These are phyloP conservation scores for Fabriciana adippe DNA, from an alignment of 2,888 invertebrate genomes.

Conservation along the genomic window DNA sequence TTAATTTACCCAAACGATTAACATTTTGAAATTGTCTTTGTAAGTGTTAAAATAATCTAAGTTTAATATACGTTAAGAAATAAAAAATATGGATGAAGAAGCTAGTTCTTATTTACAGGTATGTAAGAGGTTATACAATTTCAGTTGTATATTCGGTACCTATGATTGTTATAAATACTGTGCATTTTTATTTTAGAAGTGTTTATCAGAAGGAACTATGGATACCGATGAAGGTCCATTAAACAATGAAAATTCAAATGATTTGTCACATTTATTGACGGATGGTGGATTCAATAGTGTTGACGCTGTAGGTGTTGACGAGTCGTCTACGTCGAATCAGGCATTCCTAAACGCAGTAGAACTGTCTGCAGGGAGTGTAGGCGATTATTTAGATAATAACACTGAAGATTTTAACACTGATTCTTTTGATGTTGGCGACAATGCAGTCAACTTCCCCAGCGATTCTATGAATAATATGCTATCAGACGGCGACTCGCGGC, in stretches of 20 bases:
- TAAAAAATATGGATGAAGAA: constrained; percentile 61
- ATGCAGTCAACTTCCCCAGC: constrained; percentile 71
- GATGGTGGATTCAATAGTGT: constrained; percentile 76
- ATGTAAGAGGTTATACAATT: constrained; percentile 43
- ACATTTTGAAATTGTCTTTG: constrained; percentile 2
- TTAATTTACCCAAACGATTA: neutral
- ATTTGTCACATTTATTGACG: constrained; percentile 71
- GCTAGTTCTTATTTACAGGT: constrained; percentile 72
- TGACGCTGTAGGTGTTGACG: constrained; percentile 68
- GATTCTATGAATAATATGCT: constrained; percentile 68
- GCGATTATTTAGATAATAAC: constrained; percentile 73
- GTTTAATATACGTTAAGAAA: neutral
- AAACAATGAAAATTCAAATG: constrained; percentile 76
- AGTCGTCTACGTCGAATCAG: constrained; percentile 74
- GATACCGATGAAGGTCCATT: constrained; percentile 74
- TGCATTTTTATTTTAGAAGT: constrained; percentile 55
- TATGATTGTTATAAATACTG: constrained; percentile 8
- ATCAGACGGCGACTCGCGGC: constrained; percentile 69
- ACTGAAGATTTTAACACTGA: constrained; percentile 64
- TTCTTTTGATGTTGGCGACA: constrained; percentile 74
- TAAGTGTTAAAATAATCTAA: constrained; percentile 6
- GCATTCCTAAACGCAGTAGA: constrained; percentile 76
- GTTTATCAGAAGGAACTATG: constrained; percentile 68
- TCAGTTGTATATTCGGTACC: constrained; percentile 42
- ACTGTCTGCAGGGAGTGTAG: constrained; percentile 73